phyloP scores from a whole-genome alignment of 1,140 invertebrate species.

The Dendrolimus punctatus region DNA sequence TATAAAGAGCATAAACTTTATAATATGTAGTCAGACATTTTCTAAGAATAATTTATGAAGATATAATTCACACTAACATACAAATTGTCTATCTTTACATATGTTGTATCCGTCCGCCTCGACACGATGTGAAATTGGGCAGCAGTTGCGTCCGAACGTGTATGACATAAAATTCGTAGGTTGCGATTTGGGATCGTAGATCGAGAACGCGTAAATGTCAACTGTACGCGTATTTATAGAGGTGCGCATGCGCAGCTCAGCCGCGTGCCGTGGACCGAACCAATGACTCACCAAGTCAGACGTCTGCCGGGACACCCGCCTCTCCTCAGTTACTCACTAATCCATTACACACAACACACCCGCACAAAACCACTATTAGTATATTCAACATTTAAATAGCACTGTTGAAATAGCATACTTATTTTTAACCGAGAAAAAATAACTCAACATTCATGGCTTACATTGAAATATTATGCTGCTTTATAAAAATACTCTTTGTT shows the following conservation, averaged over 20 bases:
- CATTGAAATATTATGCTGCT: too few relatives aligned
- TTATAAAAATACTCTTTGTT: too few relatives aligned
- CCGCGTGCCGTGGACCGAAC: conserved; percentile 41
- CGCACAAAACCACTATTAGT: conserved; percentile 15
- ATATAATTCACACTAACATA: too few relatives aligned
- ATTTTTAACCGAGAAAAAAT: conserved; percentile 12
- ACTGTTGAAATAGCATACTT: neutral
- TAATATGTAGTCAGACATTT: too few relatives aligned
- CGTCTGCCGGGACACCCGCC: conserved; percentile 51
- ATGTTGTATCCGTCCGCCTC: too few relatives aligned
- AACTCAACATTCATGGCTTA: neutral
- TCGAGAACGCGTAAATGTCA: conserved; percentile 63
- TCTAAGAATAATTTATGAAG: too few relatives aligned
- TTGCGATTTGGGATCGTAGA: conserved; percentile 51
- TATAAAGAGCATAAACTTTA: too few relatives aligned
- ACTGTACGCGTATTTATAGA: conserved; percentile 62
- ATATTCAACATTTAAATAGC: conserved; percentile 2
- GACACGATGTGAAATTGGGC: conserved; percentile 1
- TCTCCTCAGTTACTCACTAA: conserved; percentile 21
- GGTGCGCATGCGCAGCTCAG: conserved; percentile 22
- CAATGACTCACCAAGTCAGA: conserved; percentile 47
- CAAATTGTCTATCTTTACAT: too few relatives aligned
- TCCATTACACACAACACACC: conserved; percentile 12
- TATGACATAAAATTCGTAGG: conserved; percentile 29
- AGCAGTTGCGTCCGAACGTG: conserved; percentile 27